Base-by-base conservation (phyloP, 2,797 vertebrate genomes). In the Coregonus ussuriensis region DNA sequence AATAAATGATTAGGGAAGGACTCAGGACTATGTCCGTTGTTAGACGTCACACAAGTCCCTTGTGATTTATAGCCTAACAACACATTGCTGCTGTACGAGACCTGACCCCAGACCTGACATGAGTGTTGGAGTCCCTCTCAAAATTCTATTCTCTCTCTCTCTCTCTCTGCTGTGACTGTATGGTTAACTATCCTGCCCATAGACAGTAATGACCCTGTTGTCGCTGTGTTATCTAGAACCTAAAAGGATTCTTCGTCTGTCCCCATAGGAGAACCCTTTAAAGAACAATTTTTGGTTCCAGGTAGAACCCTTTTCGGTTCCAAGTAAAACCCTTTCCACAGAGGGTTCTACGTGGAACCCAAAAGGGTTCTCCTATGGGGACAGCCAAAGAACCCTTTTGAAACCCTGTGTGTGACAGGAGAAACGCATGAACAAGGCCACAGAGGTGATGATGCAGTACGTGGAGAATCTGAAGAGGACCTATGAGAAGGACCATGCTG, bases 391-490 rank as follows among this genome's bases (percentile, higher is more conserved):
- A 47, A 47, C 41, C 41, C 41, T 47, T 47, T 47, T 47, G 41
- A 2, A 47, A 47, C 69, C 53, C n/a, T 81, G 53, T 76, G n/a
- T 25, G 54, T 56, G 77, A 77, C 85, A 99, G 98, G 98, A 99
- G 90, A 99, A 98, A 87, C 97, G 97, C 25, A 97, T 99, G 98
- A 99, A 96, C 77, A 98, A 97, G 88, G 98, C 98, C 72, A 99
- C 97, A 0, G 98, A 99, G 88, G 98, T 99, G 76, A 99, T 99
- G 98, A 97, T 99, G 96, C 98, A 99, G 82, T 99, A 98, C 52
- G 97, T 99, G 83, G 98, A 99, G 91, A 99, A 99, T 85, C 90
- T 99, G 83, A 99, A 98, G 91, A 95, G 98, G 86, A 99, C 97
- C 0, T 99, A 99, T 63, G 98, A 99, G 93, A 99, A 99, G 85